These are phyloP conservation scores for Peucedramus taeniatus DNA, from an alignment of 2,113 vertebrate genomes.

Conservation along the genomic window DNA sequence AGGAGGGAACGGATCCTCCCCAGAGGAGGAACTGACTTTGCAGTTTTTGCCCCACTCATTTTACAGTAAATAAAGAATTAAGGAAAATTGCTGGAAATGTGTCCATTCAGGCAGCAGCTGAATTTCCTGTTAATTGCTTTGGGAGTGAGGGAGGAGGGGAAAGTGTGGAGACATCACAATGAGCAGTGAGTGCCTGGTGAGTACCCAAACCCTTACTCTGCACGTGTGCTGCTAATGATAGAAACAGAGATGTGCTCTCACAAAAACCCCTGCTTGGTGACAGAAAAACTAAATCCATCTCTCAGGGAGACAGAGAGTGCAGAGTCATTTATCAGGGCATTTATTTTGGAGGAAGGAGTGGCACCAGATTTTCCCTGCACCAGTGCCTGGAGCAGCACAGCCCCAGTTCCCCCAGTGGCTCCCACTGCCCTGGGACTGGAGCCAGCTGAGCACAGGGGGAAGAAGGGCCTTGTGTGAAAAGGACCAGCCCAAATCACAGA, in stretches of 20 bases:
- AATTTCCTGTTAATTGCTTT: background rate
- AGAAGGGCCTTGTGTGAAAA: background rate
- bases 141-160: background rate
- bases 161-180: background rate
- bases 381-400: accelerated
- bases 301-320: background rate
- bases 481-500: background rate
- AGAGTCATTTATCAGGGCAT: background rate
- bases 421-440: background rate
- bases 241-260: background rate
- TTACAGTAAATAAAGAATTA: conserved; percentile 38
- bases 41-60: background rate
- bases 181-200: background rate
- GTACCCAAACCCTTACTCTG: background rate
- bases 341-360: background rate
- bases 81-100: conserved; percentile 27
- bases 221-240: background rate
- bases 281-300: background rate
- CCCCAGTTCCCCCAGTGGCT: background rate
- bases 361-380: background rate
- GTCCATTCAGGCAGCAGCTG: conserved; percentile 47
- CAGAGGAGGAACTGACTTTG: background rate
- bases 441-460: background rate
- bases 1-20: background rate
- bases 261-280: background rate